phyloP scores from a whole-genome alignment of 1,140 invertebrate species.

The Drosophila carrolli region DNA sequence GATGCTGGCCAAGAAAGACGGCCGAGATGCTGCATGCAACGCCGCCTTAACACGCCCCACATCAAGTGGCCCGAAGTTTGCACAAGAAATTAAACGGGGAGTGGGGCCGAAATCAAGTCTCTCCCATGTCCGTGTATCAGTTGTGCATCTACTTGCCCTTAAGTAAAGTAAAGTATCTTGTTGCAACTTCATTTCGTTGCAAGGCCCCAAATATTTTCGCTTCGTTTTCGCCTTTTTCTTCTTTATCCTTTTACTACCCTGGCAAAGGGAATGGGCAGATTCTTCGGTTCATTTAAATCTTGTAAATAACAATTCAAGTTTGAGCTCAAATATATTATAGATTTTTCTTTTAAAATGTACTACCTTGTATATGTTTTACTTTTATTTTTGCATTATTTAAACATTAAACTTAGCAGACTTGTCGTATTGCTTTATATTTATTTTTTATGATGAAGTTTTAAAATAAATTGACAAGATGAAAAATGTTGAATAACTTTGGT shows the following conservation, averaged over 20 bases:
- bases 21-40: constrained; percentile 47
- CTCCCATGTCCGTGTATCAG: constrained; percentile 71
- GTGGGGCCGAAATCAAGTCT: constrained; percentile 64
- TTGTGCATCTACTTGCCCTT: constrained; percentile 81
- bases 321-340: too few species aligned
- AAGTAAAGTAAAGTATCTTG: constrained; percentile 83
- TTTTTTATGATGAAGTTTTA: too few species aligned
- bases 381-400: too few species aligned
- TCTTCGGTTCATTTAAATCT: background rate
- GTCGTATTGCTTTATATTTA: too few species aligned
- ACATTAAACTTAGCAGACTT: too few species aligned
- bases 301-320: background rate
- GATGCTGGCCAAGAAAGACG: constrained; percentile 22
- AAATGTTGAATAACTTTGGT: too few species aligned
- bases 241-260: constrained; percentile 10
- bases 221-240: constrained; percentile 32
- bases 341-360: too few species aligned
- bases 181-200: constrained; percentile 81
- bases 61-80: constrained; percentile 75
- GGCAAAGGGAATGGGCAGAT: background rate
- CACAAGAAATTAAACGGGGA: constrained; percentile 75
- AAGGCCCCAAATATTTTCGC: constrained; percentile 79
- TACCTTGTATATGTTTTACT: too few species aligned
- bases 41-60: constrained; percentile 73
- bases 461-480: too few species aligned